Evolutionary conservation across 2,797 vertebrate genomes (phyloP).

Genomic region (Australoheros facetus): DNA sequence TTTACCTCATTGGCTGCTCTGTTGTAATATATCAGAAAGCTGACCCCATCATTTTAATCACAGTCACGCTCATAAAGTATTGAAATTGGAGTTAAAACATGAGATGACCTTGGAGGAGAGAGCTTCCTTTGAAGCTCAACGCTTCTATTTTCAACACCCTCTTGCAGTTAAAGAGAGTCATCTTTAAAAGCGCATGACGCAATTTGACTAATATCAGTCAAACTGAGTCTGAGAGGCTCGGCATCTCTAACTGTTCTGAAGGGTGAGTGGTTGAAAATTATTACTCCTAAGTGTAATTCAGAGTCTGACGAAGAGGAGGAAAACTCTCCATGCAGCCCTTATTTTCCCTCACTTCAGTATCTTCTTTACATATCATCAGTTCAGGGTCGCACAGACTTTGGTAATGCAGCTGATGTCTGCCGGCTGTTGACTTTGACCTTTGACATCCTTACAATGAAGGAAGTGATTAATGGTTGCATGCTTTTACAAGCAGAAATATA

Average conservation of each 20-base stretch:
- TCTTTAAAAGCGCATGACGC: constrained; percentile 68
- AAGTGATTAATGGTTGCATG: background rate
- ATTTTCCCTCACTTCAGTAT: constrained; percentile 10
- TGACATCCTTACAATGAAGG: constrained; percentile 7
- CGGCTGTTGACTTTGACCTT: constrained; percentile 46
- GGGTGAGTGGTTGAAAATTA: constrained; percentile 41
- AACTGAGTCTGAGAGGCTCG: constrained; percentile 30
- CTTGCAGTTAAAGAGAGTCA: constrained; percentile 63
- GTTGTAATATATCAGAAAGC: constrained; percentile 36
- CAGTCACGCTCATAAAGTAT: constrained; percentile 51
- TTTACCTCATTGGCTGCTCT: constrained; percentile 14
- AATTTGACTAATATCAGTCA: constrained; percentile 67
- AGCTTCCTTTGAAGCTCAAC: constrained; percentile 50
- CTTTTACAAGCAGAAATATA: background rate
- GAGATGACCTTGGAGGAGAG: constrained; percentile 58
- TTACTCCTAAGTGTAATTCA: constrained; percentile 43
- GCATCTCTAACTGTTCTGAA: constrained; percentile 2
- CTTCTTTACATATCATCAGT: constrained; percentile 12
- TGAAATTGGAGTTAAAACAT: constrained; percentile 55
- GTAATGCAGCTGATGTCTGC: background rate
- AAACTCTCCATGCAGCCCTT: constrained; percentile 2
- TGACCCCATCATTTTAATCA: constrained; percentile 54
- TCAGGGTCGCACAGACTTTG: constrained; percentile 1
- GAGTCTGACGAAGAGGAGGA: constrained; percentile 6
- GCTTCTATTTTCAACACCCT: constrained; percentile 29